Percentiles rank a stretch among this genome's conserved stretches.
Conservation (phyloP, 2,888 invertebrate species). For the Leptinotarsa peninsularis region DNA sequence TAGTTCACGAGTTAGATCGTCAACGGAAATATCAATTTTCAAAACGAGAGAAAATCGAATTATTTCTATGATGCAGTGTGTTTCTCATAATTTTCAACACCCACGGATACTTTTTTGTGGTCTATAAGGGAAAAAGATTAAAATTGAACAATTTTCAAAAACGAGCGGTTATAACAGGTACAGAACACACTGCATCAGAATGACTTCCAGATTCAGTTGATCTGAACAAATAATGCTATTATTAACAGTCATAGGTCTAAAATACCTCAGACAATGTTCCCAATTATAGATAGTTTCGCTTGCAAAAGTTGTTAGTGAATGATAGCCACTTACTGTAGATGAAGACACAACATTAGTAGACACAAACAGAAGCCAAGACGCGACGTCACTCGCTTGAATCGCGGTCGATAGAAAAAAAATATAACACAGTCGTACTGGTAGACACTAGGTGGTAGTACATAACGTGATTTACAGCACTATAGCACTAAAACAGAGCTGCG, state of each 20-base stretch:
- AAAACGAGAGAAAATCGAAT: too few relatives aligned
- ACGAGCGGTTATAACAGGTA: too few relatives aligned
- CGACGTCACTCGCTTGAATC: constrained; percentile 54
- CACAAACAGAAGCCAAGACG: constrained; percentile 64
- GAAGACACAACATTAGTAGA: constrained; percentile 66
- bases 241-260: not conserved
- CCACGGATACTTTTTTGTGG: too few relatives aligned
- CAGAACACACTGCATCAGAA: too few relatives aligned
- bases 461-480: constrained; percentile 55
- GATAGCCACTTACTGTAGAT: constrained; percentile 64
- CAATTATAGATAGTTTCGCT: constrained; percentile 22
- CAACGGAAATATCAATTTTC: too few relatives aligned
- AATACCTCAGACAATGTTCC: constrained; percentile 2
- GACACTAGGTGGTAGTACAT: constrained; percentile 57
- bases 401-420: constrained; percentile 50
- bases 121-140: too few relatives aligned
- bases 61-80: too few relatives aligned
- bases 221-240: too few relatives aligned
- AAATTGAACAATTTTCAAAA: too few relatives aligned
- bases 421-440: constrained; percentile 56
- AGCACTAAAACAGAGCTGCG: constrained; percentile 55
- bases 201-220: too few relatives aligned
- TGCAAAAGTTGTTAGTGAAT: constrained; percentile 57
- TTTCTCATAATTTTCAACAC: too few relatives aligned
- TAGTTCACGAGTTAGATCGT: too few relatives aligned